Percentiles rank a stretch among this genome's conserved stretches.
These are phyloP conservation scores for Thalassophryne amazonica DNA, from an alignment of 2,797 vertebrate genomes.

Conservation along the genomic window DNA sequence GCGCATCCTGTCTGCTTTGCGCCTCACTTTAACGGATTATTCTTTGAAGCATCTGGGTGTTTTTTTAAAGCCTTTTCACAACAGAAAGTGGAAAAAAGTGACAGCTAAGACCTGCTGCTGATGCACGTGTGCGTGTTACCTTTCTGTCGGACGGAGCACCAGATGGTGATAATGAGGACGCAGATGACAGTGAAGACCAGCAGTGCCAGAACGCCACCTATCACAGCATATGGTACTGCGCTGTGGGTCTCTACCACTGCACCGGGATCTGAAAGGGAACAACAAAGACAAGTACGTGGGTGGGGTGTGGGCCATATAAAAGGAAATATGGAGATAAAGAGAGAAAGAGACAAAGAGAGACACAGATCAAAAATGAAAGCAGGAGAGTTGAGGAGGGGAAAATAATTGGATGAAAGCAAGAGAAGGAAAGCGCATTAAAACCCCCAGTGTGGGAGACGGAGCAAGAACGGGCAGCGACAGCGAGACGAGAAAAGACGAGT, in stretches of 20 bases:
- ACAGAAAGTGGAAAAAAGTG: constrained; percentile 8
- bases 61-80: constrained; percentile 13
- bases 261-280: constrained; percentile 80
- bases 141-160: constrained; percentile 93
- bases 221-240: constrained; percentile 87
- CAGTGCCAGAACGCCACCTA: constrained; percentile 88
- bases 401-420: constrained; percentile 10
- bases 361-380: constrained; percentile 30
- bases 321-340: constrained; percentile 11
- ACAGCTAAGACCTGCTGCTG: constrained; percentile 2
- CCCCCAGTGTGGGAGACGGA: constrained; percentile 1
- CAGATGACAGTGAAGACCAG: constrained; percentile 92
- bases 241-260: constrained; percentile 89
- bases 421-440: constrained; percentile 26
- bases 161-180: constrained; percentile 90
- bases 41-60: constrained; percentile 26
- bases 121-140: constrained; percentile 65
- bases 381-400: background rate
- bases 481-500: constrained; percentile 38
- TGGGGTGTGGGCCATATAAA: constrained; percentile 6
- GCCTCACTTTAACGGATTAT: constrained; percentile 44
- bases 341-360: constrained; percentile 20
- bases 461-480: constrained; percentile 5
- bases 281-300: constrained; percentile 24
- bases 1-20: constrained; percentile 20